Base-by-base conservation (phyloP, 2,113 vertebrate species). In the Neofelis nebulosa region DNA sequence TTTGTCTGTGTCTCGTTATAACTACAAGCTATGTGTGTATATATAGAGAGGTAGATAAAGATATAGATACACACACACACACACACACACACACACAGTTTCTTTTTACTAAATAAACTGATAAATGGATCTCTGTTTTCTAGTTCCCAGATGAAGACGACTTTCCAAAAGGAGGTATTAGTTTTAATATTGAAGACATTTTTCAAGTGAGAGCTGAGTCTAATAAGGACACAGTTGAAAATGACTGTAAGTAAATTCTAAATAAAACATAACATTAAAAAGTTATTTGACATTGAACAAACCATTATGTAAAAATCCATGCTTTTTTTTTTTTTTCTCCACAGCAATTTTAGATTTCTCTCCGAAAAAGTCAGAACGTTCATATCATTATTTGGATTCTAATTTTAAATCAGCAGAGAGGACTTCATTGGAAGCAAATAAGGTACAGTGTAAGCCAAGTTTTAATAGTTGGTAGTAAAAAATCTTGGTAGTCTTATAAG, bases 71-170 rank as follows among this genome's bases (percentile, higher is more conserved):
- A 2, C 38, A 74, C 71, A 66, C 23, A 74, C 71, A 66, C 23
- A 76, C 73, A 66, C 29, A 76, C 41, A 2, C 36, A 74, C 71
- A 57, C 29, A 29, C 27, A 33, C 5, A 38, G 78, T 41, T 66
- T 81, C n/a, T 52, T 80, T 85, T 89, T 66, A 83, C 36, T 57
- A 38, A 38, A 15, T 86, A 74, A 93, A 91, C 52, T 79, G 48
- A 63, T 87, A 71, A 87, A 23, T 78, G 27, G 4, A 48, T 88
- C 13, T 93, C 50, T 94, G 66, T 94, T 68, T 69, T n/a, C 61
- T 96, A 99, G 98, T 83, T 81, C 91, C 12, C 98, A 98, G 95
- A 76, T 19, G 94, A 97, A 90, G 71, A 82, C 61, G 95, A 65
- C 10, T 45, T 94, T 96, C 3, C 1, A 55, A 45, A 97, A 89